Conservation (phyloP, 30 jellyfish, hydroid and myxozoan species). For the Calvadosia cruxmelitensis region DNA sequence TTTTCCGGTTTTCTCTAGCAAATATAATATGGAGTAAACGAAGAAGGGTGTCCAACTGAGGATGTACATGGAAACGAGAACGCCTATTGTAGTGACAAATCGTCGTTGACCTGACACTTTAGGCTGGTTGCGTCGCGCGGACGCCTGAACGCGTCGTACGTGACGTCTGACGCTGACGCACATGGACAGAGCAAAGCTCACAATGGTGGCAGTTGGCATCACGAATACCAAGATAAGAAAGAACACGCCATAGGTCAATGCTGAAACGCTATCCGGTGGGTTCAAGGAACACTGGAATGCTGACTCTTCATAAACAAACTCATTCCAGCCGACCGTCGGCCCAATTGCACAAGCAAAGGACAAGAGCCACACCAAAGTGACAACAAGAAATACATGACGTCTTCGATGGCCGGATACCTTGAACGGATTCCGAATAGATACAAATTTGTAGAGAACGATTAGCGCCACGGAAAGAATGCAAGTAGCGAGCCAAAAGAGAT, state of each 20-base stretch:
- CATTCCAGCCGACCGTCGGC: slow-evolving; percentile 26
- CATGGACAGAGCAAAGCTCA: slow-evolving; percentile 15
- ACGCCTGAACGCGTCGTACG: slow-evolving; percentile 20
- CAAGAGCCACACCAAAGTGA: slow-evolving; percentile 17
- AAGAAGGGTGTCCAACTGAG: slow-evolving; percentile 66
- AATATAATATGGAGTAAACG: slow-evolving; percentile 36
- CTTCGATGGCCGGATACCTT: slow-evolving; percentile 16
- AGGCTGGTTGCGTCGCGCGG: slow-evolving; percentile 24
- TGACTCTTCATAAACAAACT: slow-evolving; percentile 30
- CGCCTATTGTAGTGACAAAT: slow-evolving; percentile 31
- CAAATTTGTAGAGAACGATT: slow-evolving; percentile 38
- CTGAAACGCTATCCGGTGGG: slow-evolving; percentile 4
- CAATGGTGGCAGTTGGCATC: slow-evolving; percentile 46
- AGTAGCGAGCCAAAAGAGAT: slow-evolving; percentile 54
- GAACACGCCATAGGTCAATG: slow-evolving; percentile 8
- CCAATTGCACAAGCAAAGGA: slow-evolving; percentile 24
- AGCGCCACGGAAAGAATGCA: slow-evolving; percentile 44
- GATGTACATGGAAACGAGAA: slow-evolving; percentile 28
- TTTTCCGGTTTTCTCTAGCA: slow-evolving; percentile 16
- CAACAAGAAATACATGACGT: slow-evolving; percentile 7
- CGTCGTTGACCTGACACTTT: slow-evolving; percentile 37
- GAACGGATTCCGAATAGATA: slow-evolving; percentile 41
- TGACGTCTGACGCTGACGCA: slow-evolving; percentile 34
- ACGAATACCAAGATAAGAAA: slow-evolving; percentile 25
- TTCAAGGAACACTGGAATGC: slow-evolving; percentile 53